Percentiles rank a stretch among this genome's conserved stretches.
These are phyloP conservation scores for Enteromius mattozi DNA, from an alignment of 2,797 vertebrate species.

Conservation along the genomic window DNA sequence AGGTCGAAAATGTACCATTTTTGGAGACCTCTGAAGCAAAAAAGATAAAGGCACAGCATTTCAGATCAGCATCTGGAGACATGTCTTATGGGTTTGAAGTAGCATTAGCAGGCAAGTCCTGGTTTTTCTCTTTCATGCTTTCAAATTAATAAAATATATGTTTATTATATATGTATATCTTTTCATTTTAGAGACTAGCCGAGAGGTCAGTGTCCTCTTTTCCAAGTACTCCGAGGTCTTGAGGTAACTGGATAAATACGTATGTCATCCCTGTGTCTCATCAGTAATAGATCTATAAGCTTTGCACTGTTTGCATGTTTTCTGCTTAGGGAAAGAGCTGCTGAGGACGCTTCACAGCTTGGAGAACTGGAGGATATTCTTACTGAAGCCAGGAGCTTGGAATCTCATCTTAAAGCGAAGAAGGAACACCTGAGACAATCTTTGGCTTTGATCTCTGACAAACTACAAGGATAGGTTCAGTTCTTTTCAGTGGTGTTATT, in stretches of 20 bases:
- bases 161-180: slow-evolving; percentile 5
- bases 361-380: slow-evolving; percentile 73
- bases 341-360: slow-evolving; percentile 69
- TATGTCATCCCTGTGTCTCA: neutral
- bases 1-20: slow-evolving; percentile 66
- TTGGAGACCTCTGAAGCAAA: slow-evolving; percentile 64
- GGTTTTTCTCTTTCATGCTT: neutral
- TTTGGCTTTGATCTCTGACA: slow-evolving; percentile 74
- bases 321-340: slow-evolving; percentile 71
- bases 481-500: neutral
- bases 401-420: slow-evolving; percentile 75
- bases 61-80: slow-evolving; percentile 48
- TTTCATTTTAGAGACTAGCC: slow-evolving; percentile 60
- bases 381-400: slow-evolving; percentile 70
- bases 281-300: neutral
- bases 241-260: slow-evolving; percentile 63
- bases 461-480: slow-evolving; percentile 68
- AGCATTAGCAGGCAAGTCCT: slow-evolving; percentile 66
- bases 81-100: slow-evolving; percentile 62
- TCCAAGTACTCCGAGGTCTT: slow-evolving; percentile 70
- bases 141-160: neutral
- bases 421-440: slow-evolving; percentile 72
- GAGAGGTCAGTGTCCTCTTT: slow-evolving; percentile 67
- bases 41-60: slow-evolving; percentile 62
- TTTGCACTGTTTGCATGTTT: neutral